Evolutionary conservation across 2,797 vertebrate genomes (phyloP).

Genomic region (Phoeniculus purpureus): DNA sequence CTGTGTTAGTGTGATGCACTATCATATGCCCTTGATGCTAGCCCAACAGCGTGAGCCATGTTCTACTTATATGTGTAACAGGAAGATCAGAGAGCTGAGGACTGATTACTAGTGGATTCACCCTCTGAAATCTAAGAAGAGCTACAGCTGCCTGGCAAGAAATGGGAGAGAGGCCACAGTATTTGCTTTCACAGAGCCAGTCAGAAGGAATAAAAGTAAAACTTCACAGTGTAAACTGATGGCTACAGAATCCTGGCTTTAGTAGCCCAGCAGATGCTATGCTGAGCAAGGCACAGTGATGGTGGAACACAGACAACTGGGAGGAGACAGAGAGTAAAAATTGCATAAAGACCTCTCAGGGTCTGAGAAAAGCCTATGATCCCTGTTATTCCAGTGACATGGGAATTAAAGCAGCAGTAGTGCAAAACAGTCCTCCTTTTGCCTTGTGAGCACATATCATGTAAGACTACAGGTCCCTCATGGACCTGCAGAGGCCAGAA

Average conservation of each 20-base stretch:
- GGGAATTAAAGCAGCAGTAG: neutral
- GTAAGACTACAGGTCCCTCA: neutral
- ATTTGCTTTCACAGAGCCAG: neutral
- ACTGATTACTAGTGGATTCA: neutral
- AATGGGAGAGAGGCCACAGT: neutral
- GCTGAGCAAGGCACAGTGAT: neutral
- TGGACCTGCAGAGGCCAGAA: neutral
- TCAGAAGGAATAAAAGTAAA: neutral
- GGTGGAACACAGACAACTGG: neutral
- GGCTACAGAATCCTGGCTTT: constrained; percentile 23
- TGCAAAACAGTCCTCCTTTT: neutral
- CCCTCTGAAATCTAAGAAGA: neutral
- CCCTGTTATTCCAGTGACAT: neutral
- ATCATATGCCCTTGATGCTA: neutral
- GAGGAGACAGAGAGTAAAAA: neutral
- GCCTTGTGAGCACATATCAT: neutral
- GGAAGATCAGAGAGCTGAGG: neutral
- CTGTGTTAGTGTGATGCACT: neutral
- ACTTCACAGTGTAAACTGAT: neutral
- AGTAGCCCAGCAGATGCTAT: neutral
- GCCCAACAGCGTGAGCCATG: neutral
- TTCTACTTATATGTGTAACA: neutral
- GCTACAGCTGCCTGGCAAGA: neutral
- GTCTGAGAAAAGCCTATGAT: neutral
- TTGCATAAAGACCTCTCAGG: neutral